phyloP scores from a whole-genome alignment of 2,888 invertebrate species.

The Bursaphelenchus okinawaensis region DNA sequence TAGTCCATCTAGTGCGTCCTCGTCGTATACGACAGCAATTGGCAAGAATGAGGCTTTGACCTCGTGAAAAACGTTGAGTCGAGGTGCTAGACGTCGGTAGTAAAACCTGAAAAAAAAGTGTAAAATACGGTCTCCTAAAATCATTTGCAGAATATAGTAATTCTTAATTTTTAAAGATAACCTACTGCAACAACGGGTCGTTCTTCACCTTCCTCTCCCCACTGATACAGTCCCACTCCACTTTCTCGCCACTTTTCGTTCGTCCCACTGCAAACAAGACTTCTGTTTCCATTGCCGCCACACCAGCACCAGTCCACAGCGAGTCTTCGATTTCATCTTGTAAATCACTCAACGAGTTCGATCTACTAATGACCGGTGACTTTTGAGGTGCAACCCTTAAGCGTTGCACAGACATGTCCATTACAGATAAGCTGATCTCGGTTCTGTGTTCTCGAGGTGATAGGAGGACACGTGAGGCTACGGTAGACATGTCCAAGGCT shows the following conservation, averaged over 20 bases:
- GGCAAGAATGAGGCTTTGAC: conserved; percentile 47
- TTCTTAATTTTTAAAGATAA: background rate
- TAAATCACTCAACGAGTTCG: background rate
- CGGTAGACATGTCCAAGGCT: conserved; percentile 43
- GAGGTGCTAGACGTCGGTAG: conserved; percentile 50
- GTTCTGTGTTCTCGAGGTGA: conserved; percentile 52
- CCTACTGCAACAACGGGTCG: conserved; percentile 13
- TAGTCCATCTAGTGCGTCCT: conserved; percentile 34
- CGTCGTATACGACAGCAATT: conserved; percentile 52
- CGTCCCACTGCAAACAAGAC: conserved; percentile 26
- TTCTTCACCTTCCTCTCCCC: background rate
- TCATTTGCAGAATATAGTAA: background rate
- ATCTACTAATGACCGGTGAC: background rate
- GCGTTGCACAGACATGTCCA: conserved; percentile 51
- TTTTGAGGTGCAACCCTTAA: conserved; percentile 23
- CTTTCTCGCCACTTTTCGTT: conserved; percentile 19
- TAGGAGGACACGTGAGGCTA: conserved; percentile 41
- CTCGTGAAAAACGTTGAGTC: conserved; percentile 41
- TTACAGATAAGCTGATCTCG: conserved; percentile 41
- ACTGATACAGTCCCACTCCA: background rate
- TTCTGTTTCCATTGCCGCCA: conserved; percentile 15
- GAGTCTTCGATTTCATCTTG: conserved; percentile 9
- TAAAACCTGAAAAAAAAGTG: conserved; percentile 30
- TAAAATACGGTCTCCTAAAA: background rate
- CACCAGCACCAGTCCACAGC: background rate